Base-by-base conservation (phyloP, 2,888 invertebrate genomes). In the Petrolisthes manimaculis region DNA sequence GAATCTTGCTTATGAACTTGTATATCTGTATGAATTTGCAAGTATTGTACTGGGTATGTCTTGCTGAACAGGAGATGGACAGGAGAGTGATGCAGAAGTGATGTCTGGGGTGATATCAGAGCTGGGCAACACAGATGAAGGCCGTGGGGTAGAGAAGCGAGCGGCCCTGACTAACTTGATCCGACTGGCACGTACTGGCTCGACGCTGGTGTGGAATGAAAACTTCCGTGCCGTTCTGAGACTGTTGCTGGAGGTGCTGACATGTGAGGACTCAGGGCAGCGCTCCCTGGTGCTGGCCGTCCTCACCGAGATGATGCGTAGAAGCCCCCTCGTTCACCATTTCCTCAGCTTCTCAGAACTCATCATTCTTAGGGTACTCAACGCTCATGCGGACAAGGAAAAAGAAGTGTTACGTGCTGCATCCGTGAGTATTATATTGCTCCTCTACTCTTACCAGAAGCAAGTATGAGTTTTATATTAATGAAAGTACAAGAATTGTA, bases 341-440 rank as follows among this genome's bases (percentile, higher is more conserved):
- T 99, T 97, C 94, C 96, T 97, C 86, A 91, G 86, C 82, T 91
- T 89, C 83, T 91, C 91, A 51, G 99, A 99, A 94, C 94, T 99
- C 86, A 96, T 98, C 71, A 95, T 98, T 86, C 94, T 99, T 83
- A 96, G 97, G 93, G 96, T 99, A 18, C 95, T 99, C 92, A 96
- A 97, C 92, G 96, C 97, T 86, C 97, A 98, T 94, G 96, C 94
- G 92, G 94, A 94, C 91, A 91, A 93, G 86, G 93, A 94, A 91
- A 94, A 94, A 92, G 94, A 94, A 92, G 94, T 97, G 90, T 95
- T 96, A 91, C 95, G 97, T 84, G 96, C 96, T 77, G 97, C 98
- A 2, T 99, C 89, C 74, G 90, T 90, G 78, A 88, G 90, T 80
- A 12, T 67, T 67, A 21, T 9, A 2, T 37, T 37, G 37, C 37